phyloP scores from a whole-genome alignment of 1,140 invertebrate species.

The Fopius arisanus region DNA sequence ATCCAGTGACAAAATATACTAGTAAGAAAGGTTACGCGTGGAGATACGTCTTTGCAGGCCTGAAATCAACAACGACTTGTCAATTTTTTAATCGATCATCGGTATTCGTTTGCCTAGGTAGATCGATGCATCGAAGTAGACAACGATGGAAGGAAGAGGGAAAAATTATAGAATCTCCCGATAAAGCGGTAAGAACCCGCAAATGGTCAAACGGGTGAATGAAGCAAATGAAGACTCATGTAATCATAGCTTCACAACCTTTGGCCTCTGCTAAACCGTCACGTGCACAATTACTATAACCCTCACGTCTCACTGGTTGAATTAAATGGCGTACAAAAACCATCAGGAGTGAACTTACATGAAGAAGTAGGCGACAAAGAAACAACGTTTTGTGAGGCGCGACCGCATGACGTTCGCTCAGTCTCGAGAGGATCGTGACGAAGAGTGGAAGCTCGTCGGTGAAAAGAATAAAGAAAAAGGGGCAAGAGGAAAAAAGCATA shows the following conservation, averaged over 20 bases:
- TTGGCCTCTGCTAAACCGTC: not conserved
- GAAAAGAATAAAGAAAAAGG: conserved; percentile 16
- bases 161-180: too few species aligned
- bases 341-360: not conserved
- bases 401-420: conserved; percentile 20
- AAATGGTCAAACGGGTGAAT: not conserved
- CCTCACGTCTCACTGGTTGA: conserved; percentile 2
- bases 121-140: too few species aligned
- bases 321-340: conserved; percentile 6
- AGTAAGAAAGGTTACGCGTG: too few species aligned
- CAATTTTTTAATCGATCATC: too few species aligned
- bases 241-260: not conserved
- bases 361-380: not conserved
- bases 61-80: too few species aligned
- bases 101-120: too few species aligned
- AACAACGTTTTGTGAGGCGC: conserved; percentile 22
- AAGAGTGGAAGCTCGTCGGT: conserved; percentile 25
- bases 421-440: conserved; percentile 30
- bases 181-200: too few species aligned
- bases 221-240: not conserved
- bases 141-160: too few species aligned
- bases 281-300: not conserved
- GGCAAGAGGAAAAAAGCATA: not conserved
- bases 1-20: too few species aligned
- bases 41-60: too few species aligned